These are phyloP conservation scores for Epinephelus cyanopodus DNA, from an alignment of 2,113 vertebrate species.

Conservation along the genomic window DNA sequence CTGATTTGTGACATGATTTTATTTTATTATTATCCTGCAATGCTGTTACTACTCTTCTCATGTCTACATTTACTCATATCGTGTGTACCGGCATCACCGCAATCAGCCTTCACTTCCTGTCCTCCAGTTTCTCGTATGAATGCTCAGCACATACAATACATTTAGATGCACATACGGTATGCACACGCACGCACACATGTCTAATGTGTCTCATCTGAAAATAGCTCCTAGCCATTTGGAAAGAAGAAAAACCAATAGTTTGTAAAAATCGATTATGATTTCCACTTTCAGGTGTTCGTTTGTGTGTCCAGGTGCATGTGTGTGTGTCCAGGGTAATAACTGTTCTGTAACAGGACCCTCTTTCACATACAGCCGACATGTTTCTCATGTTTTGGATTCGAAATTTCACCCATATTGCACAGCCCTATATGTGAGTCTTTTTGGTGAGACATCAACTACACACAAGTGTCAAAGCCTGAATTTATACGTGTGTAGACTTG, in stretches of 20 bases:
- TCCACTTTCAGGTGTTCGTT: background rate
- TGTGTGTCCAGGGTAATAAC: background rate
- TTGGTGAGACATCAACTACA: background rate
- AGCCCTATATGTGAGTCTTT: background rate
- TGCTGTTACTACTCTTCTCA: background rate
- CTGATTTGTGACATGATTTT: too few species aligned
- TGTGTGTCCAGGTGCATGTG: background rate
- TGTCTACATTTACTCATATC: slow-evolving; percentile 1
- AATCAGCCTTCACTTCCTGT: slow-evolving; percentile 10
- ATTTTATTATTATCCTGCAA: background rate
- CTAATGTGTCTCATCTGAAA: slow-evolving; percentile 35
- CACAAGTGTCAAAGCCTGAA: background rate
- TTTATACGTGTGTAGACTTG: background rate
- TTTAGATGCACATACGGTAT: background rate
- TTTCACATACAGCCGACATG: background rate
- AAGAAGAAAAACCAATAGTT: slow-evolving; percentile 37
- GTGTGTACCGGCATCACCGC: slow-evolving; percentile 4
- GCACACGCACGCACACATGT: background rate
- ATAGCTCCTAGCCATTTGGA: slow-evolving; percentile 24
- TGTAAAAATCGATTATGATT: slow-evolving; percentile 26
- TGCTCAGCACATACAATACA: background rate
- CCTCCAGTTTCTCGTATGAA: background rate
- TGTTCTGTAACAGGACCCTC: background rate
- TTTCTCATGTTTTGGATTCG: background rate
- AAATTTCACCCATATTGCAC: background rate